Evolutionary conservation across 1,140 invertebrate species (phyloP).

Genomic region (Bombyx mandarina): DNA sequence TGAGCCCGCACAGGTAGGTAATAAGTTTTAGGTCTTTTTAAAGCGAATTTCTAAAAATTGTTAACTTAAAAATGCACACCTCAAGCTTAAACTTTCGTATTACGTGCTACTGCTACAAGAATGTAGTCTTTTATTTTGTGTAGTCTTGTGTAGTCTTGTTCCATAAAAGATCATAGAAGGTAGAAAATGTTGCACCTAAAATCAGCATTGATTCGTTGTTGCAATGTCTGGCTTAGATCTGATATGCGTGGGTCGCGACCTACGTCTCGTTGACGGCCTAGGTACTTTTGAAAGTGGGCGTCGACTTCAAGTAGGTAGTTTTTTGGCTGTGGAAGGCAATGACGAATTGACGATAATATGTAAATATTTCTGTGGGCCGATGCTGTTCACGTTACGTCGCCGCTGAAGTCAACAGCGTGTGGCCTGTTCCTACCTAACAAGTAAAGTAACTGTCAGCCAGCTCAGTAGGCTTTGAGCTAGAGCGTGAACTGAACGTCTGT

Average conservation of each 20-base stretch:
- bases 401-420: slow-evolving; percentile 6
- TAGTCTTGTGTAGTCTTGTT: too few species aligned
- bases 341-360: slow-evolving; percentile 32
- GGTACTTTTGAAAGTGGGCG: slow-evolving; percentile 49
- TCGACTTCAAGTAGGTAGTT: slow-evolving; percentile 58
- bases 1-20: too few species aligned
- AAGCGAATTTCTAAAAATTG: too few species aligned
- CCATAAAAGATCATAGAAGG: too few species aligned
- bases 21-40: too few species aligned
- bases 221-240: slow-evolving; percentile 15
- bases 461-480: slow-evolving; percentile 46
- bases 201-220: slow-evolving; percentile 1
- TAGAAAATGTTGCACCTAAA: too few species aligned
- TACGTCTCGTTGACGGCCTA: slow-evolving; percentile 33
- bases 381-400: slow-evolving; percentile 20
- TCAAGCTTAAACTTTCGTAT: too few species aligned
- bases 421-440: neutral
- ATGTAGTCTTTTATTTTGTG: too few species aligned
- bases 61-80: too few species aligned
- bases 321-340: slow-evolving; percentile 56
- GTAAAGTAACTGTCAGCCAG: slow-evolving; percentile 9
- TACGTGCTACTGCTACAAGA: too few species aligned
- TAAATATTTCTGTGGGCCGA: slow-evolving; percentile 39
- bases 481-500: slow-evolving; percentile 44
- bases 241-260: slow-evolving; percentile 38